Percentiles rank a stretch among this genome's conserved stretches.
phyloP scores from a whole-genome alignment of 2,113 vertebrate genomes.

The Cebus imitator region DNA sequence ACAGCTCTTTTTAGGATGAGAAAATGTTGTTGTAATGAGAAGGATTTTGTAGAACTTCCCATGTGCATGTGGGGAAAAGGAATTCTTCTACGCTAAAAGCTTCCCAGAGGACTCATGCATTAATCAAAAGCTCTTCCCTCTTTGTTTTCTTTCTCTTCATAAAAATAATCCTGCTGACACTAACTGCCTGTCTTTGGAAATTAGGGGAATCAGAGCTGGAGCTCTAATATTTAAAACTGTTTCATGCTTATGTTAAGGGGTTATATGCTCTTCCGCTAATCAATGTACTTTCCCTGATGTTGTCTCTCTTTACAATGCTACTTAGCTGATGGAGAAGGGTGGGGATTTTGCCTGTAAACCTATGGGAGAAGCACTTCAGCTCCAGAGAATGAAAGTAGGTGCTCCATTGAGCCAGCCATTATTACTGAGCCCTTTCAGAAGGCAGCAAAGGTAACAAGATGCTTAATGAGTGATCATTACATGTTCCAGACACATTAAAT shows the following conservation, averaged over 20 bases:
- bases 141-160: background rate
- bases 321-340: background rate
- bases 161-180: background rate
- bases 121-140: background rate
- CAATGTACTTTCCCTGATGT: background rate
- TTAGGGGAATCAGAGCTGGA: background rate
- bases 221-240: background rate
- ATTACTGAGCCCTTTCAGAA: background rate
- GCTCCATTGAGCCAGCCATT: rapidly evolving
- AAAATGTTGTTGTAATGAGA: background rate
- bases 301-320: background rate
- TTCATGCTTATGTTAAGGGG: background rate
- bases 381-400: background rate
- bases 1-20: background rate
- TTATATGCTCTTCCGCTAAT: background rate
- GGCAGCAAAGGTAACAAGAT: background rate
- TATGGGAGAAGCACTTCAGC: background rate
- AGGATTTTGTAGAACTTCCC: background rate
- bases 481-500: background rate
- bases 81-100: background rate
- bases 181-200: background rate
- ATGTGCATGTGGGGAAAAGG: background rate
- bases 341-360: background rate
- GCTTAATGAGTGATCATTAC: background rate
- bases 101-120: background rate